phyloP scores from a whole-genome alignment of 2,888 invertebrate genomes.

The Caenorhabditis sulstoni region DNA sequence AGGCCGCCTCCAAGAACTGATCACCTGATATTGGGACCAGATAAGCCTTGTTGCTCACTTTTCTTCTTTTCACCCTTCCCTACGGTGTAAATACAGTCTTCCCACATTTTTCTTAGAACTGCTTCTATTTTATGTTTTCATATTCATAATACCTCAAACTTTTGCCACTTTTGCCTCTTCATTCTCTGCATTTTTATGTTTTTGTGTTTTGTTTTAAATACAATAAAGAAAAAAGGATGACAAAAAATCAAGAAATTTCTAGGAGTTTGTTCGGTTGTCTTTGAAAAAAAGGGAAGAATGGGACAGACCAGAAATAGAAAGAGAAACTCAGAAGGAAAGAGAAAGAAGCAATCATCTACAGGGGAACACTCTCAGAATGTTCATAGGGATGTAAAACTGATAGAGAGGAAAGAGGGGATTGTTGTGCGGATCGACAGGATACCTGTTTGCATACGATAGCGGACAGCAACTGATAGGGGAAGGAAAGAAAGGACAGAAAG shows the following conservation, averaged over 20 bases:
- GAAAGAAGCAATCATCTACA: conserved; percentile 40
- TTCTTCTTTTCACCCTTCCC: conserved; percentile 17
- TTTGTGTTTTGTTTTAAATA: conserved; percentile 23
- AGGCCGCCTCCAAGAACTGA: conserved; percentile 32
- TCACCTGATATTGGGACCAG: not conserved
- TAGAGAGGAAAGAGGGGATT: conserved; percentile 4
- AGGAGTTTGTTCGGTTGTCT: not conserved
- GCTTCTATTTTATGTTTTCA: conserved; percentile 8
- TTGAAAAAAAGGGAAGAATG: conserved; percentile 4
- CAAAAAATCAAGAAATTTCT: conserved; percentile 10
- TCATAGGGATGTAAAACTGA: conserved; percentile 27
- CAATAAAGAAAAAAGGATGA: conserved; percentile 17
- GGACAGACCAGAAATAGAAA: conserved; percentile 44
- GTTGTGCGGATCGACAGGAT: conserved; percentile 43
- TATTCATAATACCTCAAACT: conserved; percentile 33
- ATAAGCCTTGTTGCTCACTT: conserved; percentile 24
- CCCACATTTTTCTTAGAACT: not conserved
- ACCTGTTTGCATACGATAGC: conserved; percentile 46
- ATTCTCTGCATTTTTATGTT: conserved; percentile 47
- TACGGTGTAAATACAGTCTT: conserved; percentile 49
- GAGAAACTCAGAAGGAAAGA: not conserved
- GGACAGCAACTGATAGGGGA: conserved; percentile 39
- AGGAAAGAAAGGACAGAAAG: conserved; percentile 17
- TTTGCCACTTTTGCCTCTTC: conserved; percentile 42
- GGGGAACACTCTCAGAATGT: conserved; percentile 27